These are phyloP conservation scores for Lucilia sericata DNA, from an alignment of 1,140 invertebrate species.

Conservation along the genomic window DNA sequence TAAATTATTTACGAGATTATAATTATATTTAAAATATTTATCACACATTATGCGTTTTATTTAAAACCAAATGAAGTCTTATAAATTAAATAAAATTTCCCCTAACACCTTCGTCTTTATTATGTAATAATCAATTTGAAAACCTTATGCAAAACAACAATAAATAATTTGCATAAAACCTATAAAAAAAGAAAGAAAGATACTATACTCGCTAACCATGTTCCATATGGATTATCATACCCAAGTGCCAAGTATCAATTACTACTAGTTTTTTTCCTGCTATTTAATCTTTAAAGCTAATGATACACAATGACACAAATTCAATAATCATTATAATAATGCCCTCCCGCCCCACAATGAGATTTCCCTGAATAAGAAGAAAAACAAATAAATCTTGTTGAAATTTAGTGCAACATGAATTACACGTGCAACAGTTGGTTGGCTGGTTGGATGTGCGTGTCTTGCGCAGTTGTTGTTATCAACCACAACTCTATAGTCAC, in stretches of 20 bases:
- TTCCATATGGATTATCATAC: background rate
- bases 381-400: background rate
- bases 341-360: background rate
- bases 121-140: too few relatives aligned
- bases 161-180: constrained; percentile 8
- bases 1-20: too few relatives aligned
- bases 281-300: constrained; percentile 10
- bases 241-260: constrained; percentile 5
- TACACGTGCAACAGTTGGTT: constrained; percentile 35
- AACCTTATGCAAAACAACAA: too few relatives aligned
- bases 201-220: background rate
- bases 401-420: background rate
- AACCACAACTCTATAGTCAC: too few relatives aligned
- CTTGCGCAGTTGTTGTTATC: constrained; percentile 23
- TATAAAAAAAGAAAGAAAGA: background rate
- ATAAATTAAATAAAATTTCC: too few relatives aligned
- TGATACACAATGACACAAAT: background rate
- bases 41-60: too few relatives aligned
- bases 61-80: too few relatives aligned
- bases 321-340: background rate
- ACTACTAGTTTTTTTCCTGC: background rate
- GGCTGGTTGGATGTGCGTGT: constrained; percentile 18
- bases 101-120: too few relatives aligned
- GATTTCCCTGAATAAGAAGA: constrained; percentile 13
- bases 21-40: too few relatives aligned